Evolutionary conservation across 2,797 vertebrate genomes (phyloP).

Genomic region (Poeciliopsis infans): DNA sequence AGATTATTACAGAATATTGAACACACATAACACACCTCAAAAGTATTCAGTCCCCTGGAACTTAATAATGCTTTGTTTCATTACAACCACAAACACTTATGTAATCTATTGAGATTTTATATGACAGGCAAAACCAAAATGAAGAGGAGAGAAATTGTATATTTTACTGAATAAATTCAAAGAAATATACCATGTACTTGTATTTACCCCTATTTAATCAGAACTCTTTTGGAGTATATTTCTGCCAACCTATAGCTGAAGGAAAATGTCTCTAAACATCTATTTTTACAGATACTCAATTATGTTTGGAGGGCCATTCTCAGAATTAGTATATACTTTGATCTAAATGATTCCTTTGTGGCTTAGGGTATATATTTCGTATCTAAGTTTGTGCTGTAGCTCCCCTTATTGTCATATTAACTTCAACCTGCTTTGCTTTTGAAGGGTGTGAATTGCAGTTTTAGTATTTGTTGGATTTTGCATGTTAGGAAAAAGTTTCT

Average conservation of each 20-base stretch:
- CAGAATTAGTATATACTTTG: neutral
- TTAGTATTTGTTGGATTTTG: neutral
- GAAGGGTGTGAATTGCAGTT: neutral
- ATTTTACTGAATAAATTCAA: neutral
- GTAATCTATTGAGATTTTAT: neutral
- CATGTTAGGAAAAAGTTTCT: neutral
- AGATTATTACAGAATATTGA: neutral
- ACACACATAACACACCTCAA: neutral
- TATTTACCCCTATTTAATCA: neutral
- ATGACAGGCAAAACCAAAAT: neutral
- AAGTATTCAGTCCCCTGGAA: neutral
- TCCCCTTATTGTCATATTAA: neutral
- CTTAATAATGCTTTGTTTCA: neutral
- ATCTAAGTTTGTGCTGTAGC: neutral
- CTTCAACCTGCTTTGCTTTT: neutral
- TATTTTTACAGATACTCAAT: neutral
- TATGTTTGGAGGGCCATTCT: neutral
- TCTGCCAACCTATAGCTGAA: neutral
- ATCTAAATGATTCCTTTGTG: neutral
- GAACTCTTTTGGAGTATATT: neutral
- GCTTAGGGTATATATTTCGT: neutral
- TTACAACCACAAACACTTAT: neutral
- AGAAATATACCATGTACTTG: neutral
- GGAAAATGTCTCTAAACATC: neutral
- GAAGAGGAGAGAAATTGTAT: neutral